These are phyloP conservation scores for Oxystoma pomonae DNA, from an alignment of 2,888 invertebrate genomes.

Conservation along the genomic window DNA sequence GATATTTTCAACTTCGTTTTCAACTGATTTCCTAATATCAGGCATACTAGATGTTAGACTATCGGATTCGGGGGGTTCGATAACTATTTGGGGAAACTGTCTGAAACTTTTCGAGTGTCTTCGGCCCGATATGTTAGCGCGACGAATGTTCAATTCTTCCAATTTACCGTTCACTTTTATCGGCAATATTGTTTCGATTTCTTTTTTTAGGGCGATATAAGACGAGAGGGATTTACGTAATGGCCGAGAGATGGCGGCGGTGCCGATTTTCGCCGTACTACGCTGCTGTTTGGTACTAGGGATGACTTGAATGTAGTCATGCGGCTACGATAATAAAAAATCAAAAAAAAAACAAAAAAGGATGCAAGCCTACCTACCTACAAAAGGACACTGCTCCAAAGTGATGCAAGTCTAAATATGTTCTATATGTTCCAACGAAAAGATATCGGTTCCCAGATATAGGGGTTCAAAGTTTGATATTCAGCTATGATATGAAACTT, in stretches of 20 bases:
- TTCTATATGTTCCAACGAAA: too few relatives aligned
- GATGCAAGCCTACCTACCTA: constrained; percentile 10
- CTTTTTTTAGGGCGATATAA: constrained; percentile 42
- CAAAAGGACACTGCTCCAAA: too few relatives aligned
- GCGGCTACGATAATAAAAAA: constrained; percentile 45
- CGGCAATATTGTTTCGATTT: constrained; percentile 43
- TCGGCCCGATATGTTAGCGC: constrained; percentile 26
- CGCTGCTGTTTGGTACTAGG: constrained; percentile 28
- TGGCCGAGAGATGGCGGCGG: constrained; percentile 31
- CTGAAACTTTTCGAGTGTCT: constrained; percentile 40
- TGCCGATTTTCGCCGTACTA: constrained; percentile 35
- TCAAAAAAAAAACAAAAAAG: constrained; percentile 34
- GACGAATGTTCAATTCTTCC: constrained; percentile 22
- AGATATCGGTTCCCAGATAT: too few relatives aligned
- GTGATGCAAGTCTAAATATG: too few relatives aligned
- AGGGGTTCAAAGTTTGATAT: too few relatives aligned
- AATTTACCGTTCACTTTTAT: constrained; percentile 26
- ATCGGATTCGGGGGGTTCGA: constrained; percentile 39
- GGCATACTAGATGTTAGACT: constrained; percentile 43
- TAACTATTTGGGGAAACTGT: constrained; percentile 39
- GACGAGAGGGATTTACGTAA: constrained; percentile 41
- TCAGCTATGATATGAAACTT: too few relatives aligned
- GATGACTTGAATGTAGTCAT: constrained; percentile 36
- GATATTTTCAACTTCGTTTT: constrained; percentile 1
- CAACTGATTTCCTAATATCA: constrained; percentile 32